Evolutionary conservation across 2,888 invertebrate species (phyloP).

Genomic region (Pyrrhosoma nymphula): DNA sequence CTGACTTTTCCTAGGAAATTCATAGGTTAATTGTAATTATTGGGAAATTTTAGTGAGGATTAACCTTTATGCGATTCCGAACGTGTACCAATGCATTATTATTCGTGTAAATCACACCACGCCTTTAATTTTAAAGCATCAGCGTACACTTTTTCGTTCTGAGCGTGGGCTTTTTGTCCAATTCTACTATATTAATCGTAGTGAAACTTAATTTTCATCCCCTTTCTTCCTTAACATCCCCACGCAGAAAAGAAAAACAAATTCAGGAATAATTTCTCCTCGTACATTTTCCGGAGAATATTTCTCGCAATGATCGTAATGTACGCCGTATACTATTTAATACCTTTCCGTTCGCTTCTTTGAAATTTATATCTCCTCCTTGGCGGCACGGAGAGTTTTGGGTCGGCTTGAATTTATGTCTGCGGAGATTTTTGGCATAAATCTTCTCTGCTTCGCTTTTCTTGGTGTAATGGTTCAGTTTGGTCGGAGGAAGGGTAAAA

Average conservation of each 20-base stretch:
- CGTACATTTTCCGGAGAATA: neutral
- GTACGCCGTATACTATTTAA: neutral
- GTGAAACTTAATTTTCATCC: neutral
- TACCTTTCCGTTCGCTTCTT: neutral
- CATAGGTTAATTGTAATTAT: too few species aligned
- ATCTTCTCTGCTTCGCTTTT: neutral
- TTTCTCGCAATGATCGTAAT: neutral
- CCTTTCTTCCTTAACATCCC: neutral
- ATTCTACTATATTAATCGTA: neutral
- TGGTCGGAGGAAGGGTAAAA: neutral
- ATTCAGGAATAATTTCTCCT: neutral
- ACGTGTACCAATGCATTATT: too few species aligned
- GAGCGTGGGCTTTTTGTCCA: neutral
- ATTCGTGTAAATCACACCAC: too few species aligned
- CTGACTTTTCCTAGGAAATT: too few species aligned
- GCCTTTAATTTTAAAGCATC: too few species aligned
- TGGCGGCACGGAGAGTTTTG: neutral
- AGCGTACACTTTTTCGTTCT: too few species aligned
- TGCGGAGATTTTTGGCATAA: conserved; percentile 36
- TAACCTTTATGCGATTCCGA: too few species aligned
- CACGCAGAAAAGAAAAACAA: neutral
- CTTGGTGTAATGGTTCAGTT: neutral
- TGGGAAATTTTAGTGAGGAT: too few species aligned
- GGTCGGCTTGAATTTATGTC: conserved; percentile 35
- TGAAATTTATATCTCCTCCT: neutral